Base-by-base conservation (phyloP, 2,113 vertebrate genomes). In the Thinocorus orbignyianus region DNA sequence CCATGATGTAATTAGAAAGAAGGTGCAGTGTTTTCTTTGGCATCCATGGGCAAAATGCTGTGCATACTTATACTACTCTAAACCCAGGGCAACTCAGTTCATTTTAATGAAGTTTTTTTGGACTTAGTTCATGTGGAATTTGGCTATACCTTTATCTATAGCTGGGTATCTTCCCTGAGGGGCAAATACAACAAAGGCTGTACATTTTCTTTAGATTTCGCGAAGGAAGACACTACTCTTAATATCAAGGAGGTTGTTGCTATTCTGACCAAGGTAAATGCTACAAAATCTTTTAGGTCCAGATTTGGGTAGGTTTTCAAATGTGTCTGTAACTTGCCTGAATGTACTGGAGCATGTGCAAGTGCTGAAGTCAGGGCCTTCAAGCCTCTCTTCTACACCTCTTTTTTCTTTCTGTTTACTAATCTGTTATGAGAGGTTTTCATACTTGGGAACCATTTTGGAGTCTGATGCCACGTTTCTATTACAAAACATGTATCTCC, bases 1-100 rank as follows among this genome's bases (percentile, higher is more conserved):
- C 70, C 83, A 82, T 93, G 73, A 92, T 91, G 83, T 95, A 95
- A 95, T 94, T 97, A 96, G 74, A 86, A 81, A 85, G 57, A 95
- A 92, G 88, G 81, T 95, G 73, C 73, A 91, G 61, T 96, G 80
- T 94, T 97, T 96, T 86, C 92, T 94, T 93, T 96, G 90, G 90
- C 88, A 58, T 61, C 41, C 8, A 1, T 46, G 37, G 22, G 30
- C 71, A 79, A 96, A 95, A 96, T 92, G 60, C 90, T 94, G 69
- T 71, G 81, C 88, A 91, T 86, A 72, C 54, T 92, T 93, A 83
- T 6, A 33, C 55, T 94, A 18, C 68, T 93, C 19, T 80, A 97
- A 96, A 95, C 61, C 37, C 33, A 77, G 87, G 92, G 89, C 78
- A 93, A 92, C 60, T 90, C 83, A 26, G 58, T 87, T 93, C 49